A percentile compares a stretch with the other conserved stretches of the same genome.
phyloP scores from a whole-genome alignment of 2,888 invertebrate genomes.

The Petrolisthes cinctipes region DNA sequence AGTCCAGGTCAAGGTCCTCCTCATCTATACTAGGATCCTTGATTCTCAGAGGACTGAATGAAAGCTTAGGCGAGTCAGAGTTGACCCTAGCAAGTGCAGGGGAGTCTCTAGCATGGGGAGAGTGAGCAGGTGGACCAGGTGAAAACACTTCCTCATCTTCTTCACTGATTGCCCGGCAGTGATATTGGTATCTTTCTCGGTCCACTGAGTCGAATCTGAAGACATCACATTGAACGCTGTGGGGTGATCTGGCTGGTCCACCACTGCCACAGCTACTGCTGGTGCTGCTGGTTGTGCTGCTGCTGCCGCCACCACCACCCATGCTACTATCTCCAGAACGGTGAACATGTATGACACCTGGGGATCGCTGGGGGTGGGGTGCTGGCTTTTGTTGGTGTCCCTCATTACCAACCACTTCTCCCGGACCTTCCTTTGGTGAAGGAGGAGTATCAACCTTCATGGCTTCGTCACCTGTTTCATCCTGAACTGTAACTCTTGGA shows the following conservation, averaged over 20 bases:
- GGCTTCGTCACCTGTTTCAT: constrained; percentile 62
- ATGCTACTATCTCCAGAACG: constrained; percentile 50
- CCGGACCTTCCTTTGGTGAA: constrained; percentile 59
- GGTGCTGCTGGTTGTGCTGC: constrained; percentile 49
- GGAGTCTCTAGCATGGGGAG: constrained; percentile 71
- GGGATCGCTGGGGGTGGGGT: constrained; percentile 45
- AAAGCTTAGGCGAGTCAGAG: constrained; percentile 69
- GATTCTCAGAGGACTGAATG: constrained; percentile 74
- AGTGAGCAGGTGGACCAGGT: constrained; percentile 69
- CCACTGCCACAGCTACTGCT: constrained; percentile 55
- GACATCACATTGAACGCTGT: constrained; percentile 70
- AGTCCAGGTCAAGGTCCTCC: constrained; percentile 66
- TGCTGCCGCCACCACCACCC: constrained; percentile 13
- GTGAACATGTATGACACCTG: constrained; percentile 61
- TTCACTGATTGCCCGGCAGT: constrained; percentile 69
- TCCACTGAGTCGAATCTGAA: constrained; percentile 73
- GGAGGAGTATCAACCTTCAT: constrained; percentile 64
- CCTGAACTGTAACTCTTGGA: constrained; percentile 58
- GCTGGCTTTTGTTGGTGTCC: constrained; percentile 33
- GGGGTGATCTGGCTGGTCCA: constrained; percentile 57
- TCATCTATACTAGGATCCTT: constrained; percentile 72
- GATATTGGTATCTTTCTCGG: constrained; percentile 67
- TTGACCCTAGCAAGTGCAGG: constrained; percentile 75
- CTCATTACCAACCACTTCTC: constrained; percentile 39
- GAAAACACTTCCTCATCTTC: constrained; percentile 76